Conservation (phyloP, 2,113 vertebrate species). For the Zootoca vivipara region DNA sequence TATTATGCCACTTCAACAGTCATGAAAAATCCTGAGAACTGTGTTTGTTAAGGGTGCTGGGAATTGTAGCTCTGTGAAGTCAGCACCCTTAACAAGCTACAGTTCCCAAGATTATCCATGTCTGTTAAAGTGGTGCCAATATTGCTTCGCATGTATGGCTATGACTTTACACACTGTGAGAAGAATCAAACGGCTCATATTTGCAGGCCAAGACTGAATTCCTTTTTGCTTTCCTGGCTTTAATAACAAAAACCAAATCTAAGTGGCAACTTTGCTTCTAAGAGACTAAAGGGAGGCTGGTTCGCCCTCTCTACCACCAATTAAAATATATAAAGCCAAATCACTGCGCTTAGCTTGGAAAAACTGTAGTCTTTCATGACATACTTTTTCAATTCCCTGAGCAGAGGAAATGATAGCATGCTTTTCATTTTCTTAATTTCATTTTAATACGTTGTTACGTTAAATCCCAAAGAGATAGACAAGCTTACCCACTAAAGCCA, state of each 20-base stretch:
- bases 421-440: slow-evolving; percentile 59
- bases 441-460: slow-evolving; percentile 59
- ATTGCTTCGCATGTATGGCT: too few species aligned
- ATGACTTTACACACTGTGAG: neutral
- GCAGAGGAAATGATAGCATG: neutral
- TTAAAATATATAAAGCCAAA: slow-evolving; percentile 3
- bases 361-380: slow-evolving; percentile 22
- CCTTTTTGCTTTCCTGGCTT: neutral
- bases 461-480: slow-evolving; percentile 56
- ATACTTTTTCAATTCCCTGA: slow-evolving; percentile 34
- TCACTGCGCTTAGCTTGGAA: neutral
- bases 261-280: neutral
- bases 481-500: slow-evolving; percentile 46
- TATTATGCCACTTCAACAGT: too few species aligned
- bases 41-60: too few species aligned
- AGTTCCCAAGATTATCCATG: too few species aligned
- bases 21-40: too few species aligned
- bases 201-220: neutral
- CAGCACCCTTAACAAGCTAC: too few species aligned
- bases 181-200: neutral
- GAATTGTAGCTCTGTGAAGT: too few species aligned
- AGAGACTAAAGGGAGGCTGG: neutral
- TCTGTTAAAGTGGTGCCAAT: too few species aligned
- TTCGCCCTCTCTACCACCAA: neutral
- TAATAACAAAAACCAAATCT: neutral